phyloP scores from a whole-genome alignment of 2,113 vertebrate genomes.

The Natator depressus region DNA sequence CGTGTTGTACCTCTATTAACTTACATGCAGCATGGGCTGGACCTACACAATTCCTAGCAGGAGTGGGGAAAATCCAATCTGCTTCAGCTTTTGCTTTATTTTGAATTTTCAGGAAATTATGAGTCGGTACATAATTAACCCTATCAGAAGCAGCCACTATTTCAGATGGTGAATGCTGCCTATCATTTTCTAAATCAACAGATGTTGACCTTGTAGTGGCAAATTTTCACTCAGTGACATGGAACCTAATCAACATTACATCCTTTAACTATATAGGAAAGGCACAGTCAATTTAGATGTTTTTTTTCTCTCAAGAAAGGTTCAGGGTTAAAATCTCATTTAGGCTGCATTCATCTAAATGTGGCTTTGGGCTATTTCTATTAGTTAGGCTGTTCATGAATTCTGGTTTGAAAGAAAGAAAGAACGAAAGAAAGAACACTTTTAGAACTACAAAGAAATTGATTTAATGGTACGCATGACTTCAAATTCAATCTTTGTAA shows the following conservation, averaged over 20 bases:
- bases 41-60: neutral
- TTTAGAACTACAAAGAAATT: slow-evolving; percentile 60
- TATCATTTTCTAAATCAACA: slow-evolving; percentile 75
- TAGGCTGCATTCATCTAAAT: slow-evolving; percentile 76
- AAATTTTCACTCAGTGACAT: slow-evolving; percentile 70
- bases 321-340: slow-evolving; percentile 82
- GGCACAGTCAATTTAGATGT: slow-evolving; percentile 64
- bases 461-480: slow-evolving; percentile 67
- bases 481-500: slow-evolving; percentile 72
- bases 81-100: slow-evolving; percentile 60
- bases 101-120: slow-evolving; percentile 66
- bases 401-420: slow-evolving; percentile 63
- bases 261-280: slow-evolving; percentile 70
- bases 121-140: slow-evolving; percentile 67
- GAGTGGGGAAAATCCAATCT: neutral
- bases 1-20: slow-evolving; percentile 66
- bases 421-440: slow-evolving; percentile 52
- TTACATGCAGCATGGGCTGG: slow-evolving; percentile 26
- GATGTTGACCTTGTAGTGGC: slow-evolving; percentile 71
- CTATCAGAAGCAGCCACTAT: slow-evolving; percentile 65
- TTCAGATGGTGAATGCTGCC: slow-evolving; percentile 70
- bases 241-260: slow-evolving; percentile 76
- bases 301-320: slow-evolving; percentile 68
- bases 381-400: slow-evolving; percentile 63
- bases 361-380: slow-evolving; percentile 73